These are phyloP conservation scores for Hypotaenidia okinawae DNA, from an alignment of 2,797 vertebrate species.

Conservation along the genomic window DNA sequence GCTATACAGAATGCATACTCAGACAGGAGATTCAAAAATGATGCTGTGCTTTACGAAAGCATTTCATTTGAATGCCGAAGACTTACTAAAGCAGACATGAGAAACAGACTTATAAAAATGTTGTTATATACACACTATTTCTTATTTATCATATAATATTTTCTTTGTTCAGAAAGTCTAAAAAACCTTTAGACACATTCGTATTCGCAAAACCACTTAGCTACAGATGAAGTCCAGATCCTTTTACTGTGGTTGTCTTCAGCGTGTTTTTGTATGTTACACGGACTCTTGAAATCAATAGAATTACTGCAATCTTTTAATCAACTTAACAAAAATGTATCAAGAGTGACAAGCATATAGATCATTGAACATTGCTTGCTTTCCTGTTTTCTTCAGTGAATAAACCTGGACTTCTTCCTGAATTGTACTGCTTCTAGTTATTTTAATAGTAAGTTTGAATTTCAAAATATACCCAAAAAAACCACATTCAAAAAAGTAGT, in stretches of 20 bases:
- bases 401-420: neutral
- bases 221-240: neutral
- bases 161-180: neutral
- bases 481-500: fast-evolving
- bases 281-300: neutral
- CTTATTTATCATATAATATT: neutral
- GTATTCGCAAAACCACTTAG: neutral
- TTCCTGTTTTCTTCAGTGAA: neutral
- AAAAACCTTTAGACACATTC: neutral
- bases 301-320: neutral
- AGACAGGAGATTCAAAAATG: neutral
- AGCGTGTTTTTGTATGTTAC: neutral
- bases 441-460: neutral
- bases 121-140: neutral
- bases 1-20: neutral
- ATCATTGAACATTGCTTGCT: neutral
- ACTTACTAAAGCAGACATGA: neutral
- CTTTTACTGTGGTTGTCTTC: neutral
- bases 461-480: neutral
- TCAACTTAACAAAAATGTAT: neutral
- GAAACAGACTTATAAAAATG: neutral
- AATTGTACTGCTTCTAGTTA: neutral
- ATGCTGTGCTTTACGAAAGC: neutral
- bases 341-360: neutral
- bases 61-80: neutral